Base-by-base conservation (phyloP, 2,113 vertebrate genomes). In the Sylvietta virens region DNA sequence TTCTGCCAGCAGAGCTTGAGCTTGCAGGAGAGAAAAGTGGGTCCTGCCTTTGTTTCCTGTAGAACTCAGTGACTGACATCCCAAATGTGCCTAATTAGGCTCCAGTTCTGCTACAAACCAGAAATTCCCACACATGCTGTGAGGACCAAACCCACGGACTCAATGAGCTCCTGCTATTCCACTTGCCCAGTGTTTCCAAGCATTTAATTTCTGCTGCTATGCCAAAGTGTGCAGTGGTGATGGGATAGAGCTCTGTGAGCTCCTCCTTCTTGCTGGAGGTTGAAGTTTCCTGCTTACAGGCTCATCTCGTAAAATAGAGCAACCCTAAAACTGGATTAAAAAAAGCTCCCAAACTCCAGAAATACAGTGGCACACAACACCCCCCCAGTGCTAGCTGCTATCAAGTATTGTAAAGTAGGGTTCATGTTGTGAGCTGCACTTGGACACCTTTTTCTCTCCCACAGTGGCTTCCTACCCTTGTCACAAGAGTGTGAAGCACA, bases 191-290 rank as follows among this genome's bases (percentile, higher is more conserved):
- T 13, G 39, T 54, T 92, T 58, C 67, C 54, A 44, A 20, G 27
- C 4, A 5, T 47, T 67, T 80, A 47, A 80, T 31, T 80, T 31
- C 53, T 64, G 66, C 57, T 48, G 62, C 67, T 15, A 10, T 33
- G 30, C 27, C 35, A 42, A 67, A n/a, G 15, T 1, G 5, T 18
- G 27, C 2, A 1, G 13, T 3, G 3, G 28, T 2, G 3, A 17
- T 57, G 51, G 31, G 13, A 30, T 24, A 17, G 26, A 53, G 44
- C 27, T 66, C 70, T 79, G 21, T 0, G 5, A 78, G 50, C 24
- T 54, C 39, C 39, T 74, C 0, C 1, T 17, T 37, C 39, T 79
- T 58, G 21, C 48, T 82, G 48, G 30, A 77, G 19, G 27, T 53
- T 48, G 33, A 51, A 73, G 18, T 10, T 69, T 94, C 42, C 65